Conservation (phyloP, 1,140 invertebrate species). For the Drosophila bocqueti region DNA sequence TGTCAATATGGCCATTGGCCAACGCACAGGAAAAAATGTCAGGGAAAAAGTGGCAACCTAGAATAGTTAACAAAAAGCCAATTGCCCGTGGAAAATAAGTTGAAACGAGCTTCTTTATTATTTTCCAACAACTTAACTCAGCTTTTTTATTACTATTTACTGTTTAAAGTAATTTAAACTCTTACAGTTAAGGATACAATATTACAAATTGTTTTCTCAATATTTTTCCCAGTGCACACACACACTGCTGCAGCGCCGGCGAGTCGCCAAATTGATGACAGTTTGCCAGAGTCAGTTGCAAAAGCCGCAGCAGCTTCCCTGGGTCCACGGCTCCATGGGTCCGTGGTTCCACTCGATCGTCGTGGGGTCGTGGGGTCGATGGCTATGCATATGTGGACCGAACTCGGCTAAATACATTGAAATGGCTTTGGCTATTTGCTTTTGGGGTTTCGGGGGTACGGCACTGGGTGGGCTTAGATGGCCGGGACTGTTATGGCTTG, state of each 20-base stretch:
- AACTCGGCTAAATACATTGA: conserved; percentile 77
- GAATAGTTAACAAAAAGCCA: background rate
- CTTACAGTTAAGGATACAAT: background rate
- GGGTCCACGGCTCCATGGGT: conserved; percentile 34
- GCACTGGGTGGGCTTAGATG: conserved; percentile 7
- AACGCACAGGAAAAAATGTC: conserved; percentile 30
- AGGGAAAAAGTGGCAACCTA: background rate
- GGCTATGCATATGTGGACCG: conserved; percentile 71
- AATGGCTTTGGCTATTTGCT: conserved; percentile 82
- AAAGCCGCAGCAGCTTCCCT: conserved; percentile 68
- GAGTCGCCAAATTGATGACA: conserved; percentile 79
- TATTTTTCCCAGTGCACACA: conserved; percentile 30
- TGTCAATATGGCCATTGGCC: conserved; percentile 82
- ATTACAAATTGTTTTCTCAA: background rate
- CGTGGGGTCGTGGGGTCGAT: conserved; percentile 27
- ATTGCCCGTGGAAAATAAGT: no score
- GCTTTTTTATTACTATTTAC: background rate
- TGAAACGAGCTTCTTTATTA: no score
- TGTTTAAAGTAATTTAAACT: background rate
- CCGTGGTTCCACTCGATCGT: conserved; percentile 14
- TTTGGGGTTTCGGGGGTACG: conserved; percentile 51
- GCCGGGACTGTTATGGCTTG: conserved; percentile 72
- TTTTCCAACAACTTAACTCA: no score
- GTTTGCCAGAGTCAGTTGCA: conserved; percentile 78
- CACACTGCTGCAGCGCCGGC: conserved; percentile 33